Evolutionary conservation across 2,797 vertebrate genomes (phyloP).

Genomic region (Acestrorhynchus altus): DNA sequence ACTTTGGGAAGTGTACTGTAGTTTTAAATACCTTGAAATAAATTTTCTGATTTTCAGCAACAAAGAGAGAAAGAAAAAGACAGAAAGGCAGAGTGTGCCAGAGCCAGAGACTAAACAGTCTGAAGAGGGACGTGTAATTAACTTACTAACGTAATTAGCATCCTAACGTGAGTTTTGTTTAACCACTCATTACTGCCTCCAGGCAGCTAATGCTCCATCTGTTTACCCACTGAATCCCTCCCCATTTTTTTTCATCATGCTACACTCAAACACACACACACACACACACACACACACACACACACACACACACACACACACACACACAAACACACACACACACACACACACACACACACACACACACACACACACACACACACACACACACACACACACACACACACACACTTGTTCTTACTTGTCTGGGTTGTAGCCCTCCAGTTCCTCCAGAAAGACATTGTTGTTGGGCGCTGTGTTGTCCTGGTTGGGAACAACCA

Average conservation of each 20-base stretch:
- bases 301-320: background rate
- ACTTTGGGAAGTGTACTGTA: background rate
- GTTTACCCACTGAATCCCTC: slow-evolving; percentile 50
- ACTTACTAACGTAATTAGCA: slow-evolving; percentile 53
- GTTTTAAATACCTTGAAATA: slow-evolving; percentile 53
- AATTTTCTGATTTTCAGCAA: background rate
- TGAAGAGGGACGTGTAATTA: slow-evolving; percentile 60
- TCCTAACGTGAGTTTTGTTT: slow-evolving; percentile 61
- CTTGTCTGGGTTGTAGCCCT: slow-evolving; percentile 93
- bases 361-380: background rate
- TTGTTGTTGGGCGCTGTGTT: slow-evolving; percentile 66
- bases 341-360: background rate
- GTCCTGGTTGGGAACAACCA: slow-evolving; percentile 85
- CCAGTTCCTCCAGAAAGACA: slow-evolving; percentile 92
- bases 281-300: background rate
- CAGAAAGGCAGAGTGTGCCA: background rate
- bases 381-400: background rate
- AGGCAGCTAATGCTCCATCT: slow-evolving; percentile 67
- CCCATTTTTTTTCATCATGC: background rate
- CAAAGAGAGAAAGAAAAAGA: background rate
- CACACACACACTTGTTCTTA: slow-evolving; percentile 62
- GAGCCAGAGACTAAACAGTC: slow-evolving; percentile 21
- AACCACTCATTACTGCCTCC: slow-evolving; percentile 66
- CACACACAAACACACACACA: background rate
- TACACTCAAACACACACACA: background rate